Percentiles rank a stretch among this genome's conserved stretches.
These are phyloP conservation scores for Chydorus sphaericus DNA, from an alignment of 2,888 invertebrate species.

Conservation along the genomic window DNA sequence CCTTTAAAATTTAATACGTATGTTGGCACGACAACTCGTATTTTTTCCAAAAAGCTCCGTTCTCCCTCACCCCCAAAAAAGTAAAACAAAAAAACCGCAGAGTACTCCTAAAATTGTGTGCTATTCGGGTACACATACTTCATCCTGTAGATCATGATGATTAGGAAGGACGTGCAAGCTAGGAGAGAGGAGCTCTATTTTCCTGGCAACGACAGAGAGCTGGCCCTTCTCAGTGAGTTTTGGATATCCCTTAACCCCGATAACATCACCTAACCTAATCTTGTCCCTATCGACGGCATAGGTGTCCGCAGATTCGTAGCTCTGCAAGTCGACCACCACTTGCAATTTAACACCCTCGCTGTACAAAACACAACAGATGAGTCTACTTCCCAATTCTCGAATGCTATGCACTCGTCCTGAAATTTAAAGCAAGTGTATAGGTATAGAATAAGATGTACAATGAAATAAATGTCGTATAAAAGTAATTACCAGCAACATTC, in stretches of 20 bases:
- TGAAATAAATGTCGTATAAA: neutral
- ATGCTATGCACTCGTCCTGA: constrained; percentile 76
- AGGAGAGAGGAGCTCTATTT: constrained; percentile 73
- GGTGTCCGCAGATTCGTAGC: constrained; percentile 48
- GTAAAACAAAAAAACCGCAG: too few relatives aligned
- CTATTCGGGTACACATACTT: too few relatives aligned
- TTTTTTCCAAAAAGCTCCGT: too few relatives aligned
- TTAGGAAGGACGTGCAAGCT: constrained; percentile 97
- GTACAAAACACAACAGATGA: constrained; percentile 92
- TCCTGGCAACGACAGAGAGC: constrained; percentile 78
- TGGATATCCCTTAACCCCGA: constrained; percentile 72
- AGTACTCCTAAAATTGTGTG: too few relatives aligned
- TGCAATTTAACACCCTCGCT: constrained; percentile 91
- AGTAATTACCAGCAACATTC: constrained; percentile 53
- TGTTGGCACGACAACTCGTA: too few relatives aligned
- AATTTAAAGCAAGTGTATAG: constrained; percentile 5
- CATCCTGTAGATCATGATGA: constrained; percentile 95
- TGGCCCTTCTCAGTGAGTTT: constrained; percentile 95
- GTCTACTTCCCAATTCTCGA: constrained; percentile 81
- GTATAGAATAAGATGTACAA: neutral
- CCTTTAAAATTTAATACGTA: too few relatives aligned
- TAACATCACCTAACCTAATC: constrained; percentile 84
- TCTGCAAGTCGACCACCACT: constrained; percentile 87
- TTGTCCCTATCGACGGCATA: constrained; percentile 67
- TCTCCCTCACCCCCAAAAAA: too few relatives aligned